Conservation (phyloP, 1,140 invertebrate species). For the Caenorhabditis tropicalis region DNA sequence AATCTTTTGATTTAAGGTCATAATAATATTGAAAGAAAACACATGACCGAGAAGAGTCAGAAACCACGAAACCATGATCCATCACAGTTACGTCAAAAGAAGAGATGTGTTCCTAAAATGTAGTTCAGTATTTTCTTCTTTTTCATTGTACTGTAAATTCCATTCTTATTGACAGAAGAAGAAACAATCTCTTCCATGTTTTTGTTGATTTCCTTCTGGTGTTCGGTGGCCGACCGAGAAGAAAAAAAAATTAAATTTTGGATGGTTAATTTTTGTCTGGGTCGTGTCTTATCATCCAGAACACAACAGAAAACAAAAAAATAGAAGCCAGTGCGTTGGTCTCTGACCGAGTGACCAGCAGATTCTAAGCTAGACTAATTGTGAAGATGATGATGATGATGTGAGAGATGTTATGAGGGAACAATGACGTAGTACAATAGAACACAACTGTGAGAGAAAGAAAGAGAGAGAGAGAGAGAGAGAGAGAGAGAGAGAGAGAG, state of each 20-base stretch:
- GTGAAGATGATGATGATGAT: background rate
- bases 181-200: background rate
- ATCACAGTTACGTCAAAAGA: background rate
- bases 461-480: no score
- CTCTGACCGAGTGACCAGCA: constrained; percentile 14
- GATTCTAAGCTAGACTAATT: constrained; percentile 20
- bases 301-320: background rate
- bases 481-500: no score
- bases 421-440: background rate
- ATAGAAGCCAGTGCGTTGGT: background rate
- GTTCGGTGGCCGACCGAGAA: background rate
- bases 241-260: background rate
- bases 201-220: background rate
- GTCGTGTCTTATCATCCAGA: background rate
- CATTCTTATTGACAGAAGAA: background rate
- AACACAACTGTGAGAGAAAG: no score
- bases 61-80: constrained; percentile 21
- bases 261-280: constrained; percentile 5
- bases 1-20: background rate
- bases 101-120: background rate
- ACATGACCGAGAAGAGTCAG: constrained; percentile 7
- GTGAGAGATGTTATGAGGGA: background rate
- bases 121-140: background rate
- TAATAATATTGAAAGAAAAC: background rate
- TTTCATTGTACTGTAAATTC: background rate